Percentiles rank a stretch among this genome's conserved stretches.
These are phyloP conservation scores for Harlomillsia oculata DNA, from an alignment of 1,140 invertebrate species.

Conservation along the genomic window DNA sequence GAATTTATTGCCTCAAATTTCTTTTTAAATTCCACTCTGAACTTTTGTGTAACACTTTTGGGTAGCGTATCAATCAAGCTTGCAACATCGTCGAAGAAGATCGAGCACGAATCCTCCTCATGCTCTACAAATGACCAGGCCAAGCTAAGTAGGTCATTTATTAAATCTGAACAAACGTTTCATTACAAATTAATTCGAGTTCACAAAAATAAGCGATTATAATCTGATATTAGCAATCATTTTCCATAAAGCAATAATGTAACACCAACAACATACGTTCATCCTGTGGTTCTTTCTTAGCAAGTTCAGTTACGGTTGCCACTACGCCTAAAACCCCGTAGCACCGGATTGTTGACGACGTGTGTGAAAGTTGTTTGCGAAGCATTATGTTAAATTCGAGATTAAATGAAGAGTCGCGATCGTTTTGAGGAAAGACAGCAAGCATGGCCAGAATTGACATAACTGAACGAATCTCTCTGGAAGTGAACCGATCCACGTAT, in stretches of 20 bases:
- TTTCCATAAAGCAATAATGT: no score
- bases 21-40: conserved; percentile 1
- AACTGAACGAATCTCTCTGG: conserved; percentile 16
- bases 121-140: conserved; percentile 26
- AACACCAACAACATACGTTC: background rate
- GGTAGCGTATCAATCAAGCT: conserved; percentile 1
- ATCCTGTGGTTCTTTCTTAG: conserved; percentile 1
- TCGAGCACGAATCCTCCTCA: conserved; percentile 26
- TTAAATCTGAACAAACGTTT: conserved; percentile 3
- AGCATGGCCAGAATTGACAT: conserved; percentile 30
- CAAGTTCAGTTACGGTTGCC: conserved; percentile 20
- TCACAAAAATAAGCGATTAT: no score
- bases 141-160: conserved; percentile 21
- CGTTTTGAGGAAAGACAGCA: conserved; percentile 15
- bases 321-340: conserved; percentile 30
- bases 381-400: conserved; percentile 29
- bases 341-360: conserved; percentile 8
- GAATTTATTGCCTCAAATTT: conserved; percentile 29
- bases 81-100: conserved; percentile 31
- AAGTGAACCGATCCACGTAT: conserved; percentile 13
- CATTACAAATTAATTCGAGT: background rate
- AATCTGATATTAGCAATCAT: no score
- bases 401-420: conserved; percentile 20
- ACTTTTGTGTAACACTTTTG: background rate
- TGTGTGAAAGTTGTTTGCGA: conserved; percentile 26